Evolutionary conservation across 1,140 invertebrate genomes (phyloP).

Genomic region (Aphelinus certus): DNA sequence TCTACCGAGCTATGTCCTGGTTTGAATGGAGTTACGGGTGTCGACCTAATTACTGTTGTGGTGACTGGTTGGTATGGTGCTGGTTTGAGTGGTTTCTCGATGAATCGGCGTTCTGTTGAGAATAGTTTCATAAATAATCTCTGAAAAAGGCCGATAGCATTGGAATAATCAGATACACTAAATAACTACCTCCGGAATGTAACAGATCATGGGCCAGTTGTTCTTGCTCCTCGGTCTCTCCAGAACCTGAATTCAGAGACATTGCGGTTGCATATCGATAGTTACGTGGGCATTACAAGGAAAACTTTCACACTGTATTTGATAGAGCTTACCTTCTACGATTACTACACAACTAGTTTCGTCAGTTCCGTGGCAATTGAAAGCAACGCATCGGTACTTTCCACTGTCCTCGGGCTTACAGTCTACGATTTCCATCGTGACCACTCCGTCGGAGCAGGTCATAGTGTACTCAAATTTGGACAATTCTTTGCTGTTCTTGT

Average conservation of each 20-base stretch:
- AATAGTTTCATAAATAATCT: slow-evolving; percentile 21
- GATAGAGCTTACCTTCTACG: slow-evolving; percentile 84
- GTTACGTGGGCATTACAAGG: too few relatives aligned
- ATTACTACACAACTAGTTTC: slow-evolving; percentile 96
- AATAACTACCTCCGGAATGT: slow-evolving; percentile 78
- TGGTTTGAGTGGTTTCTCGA: slow-evolving; percentile 82
- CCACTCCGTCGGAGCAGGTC: slow-evolving; percentile 90
- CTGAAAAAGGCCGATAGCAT: background rate
- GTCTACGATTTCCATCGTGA: slow-evolving; percentile 95
- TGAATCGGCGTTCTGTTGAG: slow-evolving; percentile 78
- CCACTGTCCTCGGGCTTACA: slow-evolving; percentile 95
- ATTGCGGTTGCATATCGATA: too few relatives aligned
- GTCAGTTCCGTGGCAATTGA: slow-evolving; percentile 90
- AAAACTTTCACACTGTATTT: background rate
- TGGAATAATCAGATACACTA: background rate
- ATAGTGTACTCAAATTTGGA: slow-evolving; percentile 91
- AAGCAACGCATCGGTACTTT: slow-evolving; percentile 93
- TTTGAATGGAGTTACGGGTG: slow-evolving; percentile 44
- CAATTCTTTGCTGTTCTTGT: slow-evolving; percentile 91
- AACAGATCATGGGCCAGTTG: slow-evolving; percentile 85
- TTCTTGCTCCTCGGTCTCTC: slow-evolving; percentile 80
- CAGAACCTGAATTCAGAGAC: slow-evolving; percentile 67
- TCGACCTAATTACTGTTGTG: slow-evolving; percentile 37
- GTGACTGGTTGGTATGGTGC: slow-evolving; percentile 75
- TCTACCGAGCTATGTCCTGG: slow-evolving; percentile 47